These are phyloP conservation scores for Glyptemys insculpta DNA, from an alignment of 2,797 vertebrate genomes.

Conservation along the genomic window DNA sequence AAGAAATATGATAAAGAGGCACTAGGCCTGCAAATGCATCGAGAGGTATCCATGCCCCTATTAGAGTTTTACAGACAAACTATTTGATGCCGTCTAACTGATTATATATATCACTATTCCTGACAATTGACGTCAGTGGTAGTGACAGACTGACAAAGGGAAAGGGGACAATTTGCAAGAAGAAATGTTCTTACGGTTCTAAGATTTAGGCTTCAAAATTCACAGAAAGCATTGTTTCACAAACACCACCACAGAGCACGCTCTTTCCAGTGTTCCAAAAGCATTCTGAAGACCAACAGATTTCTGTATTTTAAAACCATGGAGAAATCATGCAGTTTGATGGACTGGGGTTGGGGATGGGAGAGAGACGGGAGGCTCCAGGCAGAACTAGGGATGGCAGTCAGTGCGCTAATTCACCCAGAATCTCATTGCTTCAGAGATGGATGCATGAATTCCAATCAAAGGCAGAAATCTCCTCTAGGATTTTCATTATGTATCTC, in stretches of 20 bases:
- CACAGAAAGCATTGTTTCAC: not conserved
- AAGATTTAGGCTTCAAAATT: not conserved
- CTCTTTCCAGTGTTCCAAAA: not conserved
- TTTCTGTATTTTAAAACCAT: not conserved
- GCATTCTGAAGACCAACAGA: not conserved
- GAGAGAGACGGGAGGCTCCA: not conserved
- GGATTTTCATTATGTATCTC: not conserved
- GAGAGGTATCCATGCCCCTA: not conserved
- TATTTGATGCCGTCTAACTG: not conserved
- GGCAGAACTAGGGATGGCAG: not conserved
- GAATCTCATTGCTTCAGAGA: not conserved
- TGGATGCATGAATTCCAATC: not conserved
- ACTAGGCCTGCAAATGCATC: not conserved
- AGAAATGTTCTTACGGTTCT: not conserved
- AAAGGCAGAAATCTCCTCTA: not conserved
- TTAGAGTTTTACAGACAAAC: not conserved
- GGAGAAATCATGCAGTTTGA: not conserved
- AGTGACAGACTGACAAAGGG: not conserved
- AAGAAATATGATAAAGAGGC: not conserved
- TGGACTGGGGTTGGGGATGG: not conserved
- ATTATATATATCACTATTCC: not conserved
- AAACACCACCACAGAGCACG: not conserved
- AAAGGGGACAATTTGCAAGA: not conserved
- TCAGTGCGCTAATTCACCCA: not conserved
- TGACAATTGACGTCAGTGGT: not conserved